A percentile compares a stretch with the other conserved stretches of the same genome.
These are phyloP conservation scores for Galerucella nymphaeae DNA, from an alignment of 2,888 invertebrate genomes.

Conservation along the genomic window DNA sequence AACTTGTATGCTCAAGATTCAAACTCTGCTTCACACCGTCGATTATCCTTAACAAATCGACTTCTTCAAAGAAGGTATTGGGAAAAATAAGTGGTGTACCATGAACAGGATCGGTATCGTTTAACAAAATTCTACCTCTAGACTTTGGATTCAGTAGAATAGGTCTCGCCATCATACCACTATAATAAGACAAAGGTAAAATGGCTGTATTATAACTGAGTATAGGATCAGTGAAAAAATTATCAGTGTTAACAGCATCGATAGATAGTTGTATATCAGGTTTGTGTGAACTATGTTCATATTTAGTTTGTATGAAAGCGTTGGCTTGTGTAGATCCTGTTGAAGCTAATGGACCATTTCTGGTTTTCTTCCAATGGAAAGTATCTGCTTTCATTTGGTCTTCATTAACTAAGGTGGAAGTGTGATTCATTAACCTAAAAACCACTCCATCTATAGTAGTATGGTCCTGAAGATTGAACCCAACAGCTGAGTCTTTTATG, in stretches of 20 bases:
- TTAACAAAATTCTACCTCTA: slow-evolving; percentile 72
- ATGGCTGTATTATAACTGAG: slow-evolving; percentile 61
- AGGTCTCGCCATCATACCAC: slow-evolving; percentile 72
- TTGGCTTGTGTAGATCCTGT: slow-evolving; percentile 69
- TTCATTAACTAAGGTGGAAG: slow-evolving; percentile 65
- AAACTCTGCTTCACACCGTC: slow-evolving; percentile 72
- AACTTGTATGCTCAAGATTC: slow-evolving; percentile 70
- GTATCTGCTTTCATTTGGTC: slow-evolving; percentile 65
- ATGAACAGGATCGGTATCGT: slow-evolving; percentile 76
- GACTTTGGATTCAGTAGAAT: slow-evolving; percentile 74
- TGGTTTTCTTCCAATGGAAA: slow-evolving; percentile 63
- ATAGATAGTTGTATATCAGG: slow-evolving; percentile 78
- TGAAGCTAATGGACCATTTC: slow-evolving; percentile 68
- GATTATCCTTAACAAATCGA: slow-evolving; percentile 73
- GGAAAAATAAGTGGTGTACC: slow-evolving; percentile 81
- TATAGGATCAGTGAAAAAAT: slow-evolving; percentile 71
- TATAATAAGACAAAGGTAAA: slow-evolving; percentile 72
- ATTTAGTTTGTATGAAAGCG: slow-evolving; percentile 73
- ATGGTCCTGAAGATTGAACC: slow-evolving; percentile 81
- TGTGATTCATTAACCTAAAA: slow-evolving; percentile 69
- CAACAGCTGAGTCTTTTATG: slow-evolving; percentile 75
- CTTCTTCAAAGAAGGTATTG: slow-evolving; percentile 73
- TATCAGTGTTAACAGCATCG: slow-evolving; percentile 69
- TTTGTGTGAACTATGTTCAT: slow-evolving; percentile 63
- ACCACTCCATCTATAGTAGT: slow-evolving; percentile 73